Percentiles rank a stretch among this genome's conserved stretches.
Evolutionary conservation across 2,888 invertebrate species (phyloP).

Genomic region (Synergus gifuensis): DNA sequence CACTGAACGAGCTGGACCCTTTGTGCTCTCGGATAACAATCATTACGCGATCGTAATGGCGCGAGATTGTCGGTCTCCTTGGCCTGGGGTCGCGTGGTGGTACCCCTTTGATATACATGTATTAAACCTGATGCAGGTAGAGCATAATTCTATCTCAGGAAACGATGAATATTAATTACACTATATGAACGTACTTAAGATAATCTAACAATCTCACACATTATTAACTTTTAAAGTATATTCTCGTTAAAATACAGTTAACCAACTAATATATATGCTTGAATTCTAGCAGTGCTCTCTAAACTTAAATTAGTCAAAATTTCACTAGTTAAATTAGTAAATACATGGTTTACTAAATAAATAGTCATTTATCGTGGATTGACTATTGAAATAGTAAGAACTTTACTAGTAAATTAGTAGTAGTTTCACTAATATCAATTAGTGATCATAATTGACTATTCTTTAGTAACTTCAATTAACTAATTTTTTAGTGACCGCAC

Average conservation of each 20-base stretch:
- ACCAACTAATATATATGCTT: too few species aligned
- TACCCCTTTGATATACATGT: slow-evolving; percentile 42
- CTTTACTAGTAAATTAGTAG: too few species aligned
- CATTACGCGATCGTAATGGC: slow-evolving; percentile 72
- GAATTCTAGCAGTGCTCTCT: too few species aligned
- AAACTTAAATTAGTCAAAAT: too few species aligned
- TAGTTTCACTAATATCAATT: too few species aligned
- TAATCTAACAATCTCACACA: slow-evolving; percentile 33
- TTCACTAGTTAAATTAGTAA: too few species aligned
- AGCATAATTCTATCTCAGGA: slow-evolving; percentile 38
- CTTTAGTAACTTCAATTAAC: too few species aligned
- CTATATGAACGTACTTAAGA: slow-evolving; percentile 23
- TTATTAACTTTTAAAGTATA: background rate
- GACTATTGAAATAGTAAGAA: too few species aligned
- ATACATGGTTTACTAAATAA: too few species aligned
- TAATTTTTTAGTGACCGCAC: too few species aligned
- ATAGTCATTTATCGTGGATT: too few species aligned
- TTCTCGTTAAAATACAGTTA: background rate
- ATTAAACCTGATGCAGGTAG: slow-evolving; percentile 39
- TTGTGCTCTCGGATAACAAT: slow-evolving; percentile 70
- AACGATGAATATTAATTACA: slow-evolving; percentile 40
- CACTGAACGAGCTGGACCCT: slow-evolving; percentile 62
- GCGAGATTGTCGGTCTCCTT: slow-evolving; percentile 70
- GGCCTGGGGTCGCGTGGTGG: slow-evolving; percentile 52
- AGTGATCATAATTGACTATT: too few species aligned